A percentile compares a stretch with the other conserved stretches of the same genome.
These are phyloP conservation scores for Gallinago undulata DNA, from an alignment of 2,113 vertebrate genomes.

Conservation along the genomic window DNA sequence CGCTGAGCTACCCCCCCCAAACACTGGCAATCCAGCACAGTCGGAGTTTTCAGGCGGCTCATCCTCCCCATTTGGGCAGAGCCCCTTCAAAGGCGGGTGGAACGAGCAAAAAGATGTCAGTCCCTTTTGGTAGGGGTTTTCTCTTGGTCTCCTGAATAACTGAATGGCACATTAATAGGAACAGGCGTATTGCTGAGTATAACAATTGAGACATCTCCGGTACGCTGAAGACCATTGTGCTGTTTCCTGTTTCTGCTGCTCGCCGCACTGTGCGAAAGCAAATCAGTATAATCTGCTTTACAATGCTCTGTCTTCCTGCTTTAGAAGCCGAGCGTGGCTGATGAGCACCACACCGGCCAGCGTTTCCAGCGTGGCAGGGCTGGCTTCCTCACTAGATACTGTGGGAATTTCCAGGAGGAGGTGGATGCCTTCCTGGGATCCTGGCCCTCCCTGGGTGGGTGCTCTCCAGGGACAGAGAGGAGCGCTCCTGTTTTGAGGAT, in stretches of 20 bases:
- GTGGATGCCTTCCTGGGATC: neutral
- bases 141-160: neutral
- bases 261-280: conserved; percentile 20
- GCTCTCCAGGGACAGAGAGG: neutral
- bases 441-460: neutral
- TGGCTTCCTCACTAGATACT: neutral
- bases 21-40: accelerated
- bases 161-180: conserved; percentile 51
- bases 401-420: conserved; percentile 39
- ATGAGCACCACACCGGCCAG: conserved; percentile 17
- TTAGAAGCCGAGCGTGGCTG: neutral
- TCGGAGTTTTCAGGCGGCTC: neutral
- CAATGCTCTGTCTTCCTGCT: conserved; percentile 70
- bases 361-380: neutral
- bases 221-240: conserved; percentile 65
- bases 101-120: neutral
- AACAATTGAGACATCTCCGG: conserved; percentile 74
- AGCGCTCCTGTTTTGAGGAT: neutral
- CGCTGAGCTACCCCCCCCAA: accelerated
- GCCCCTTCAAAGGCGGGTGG: neutral
- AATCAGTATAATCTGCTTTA: conserved; percentile 31
- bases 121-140: neutral
- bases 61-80: neutral
- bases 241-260: conserved; percentile 71
- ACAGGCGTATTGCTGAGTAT: conserved; percentile 56